Evolutionary conservation across 1,140 invertebrate genomes (phyloP).

Genomic region (Lethrus apterus): DNA sequence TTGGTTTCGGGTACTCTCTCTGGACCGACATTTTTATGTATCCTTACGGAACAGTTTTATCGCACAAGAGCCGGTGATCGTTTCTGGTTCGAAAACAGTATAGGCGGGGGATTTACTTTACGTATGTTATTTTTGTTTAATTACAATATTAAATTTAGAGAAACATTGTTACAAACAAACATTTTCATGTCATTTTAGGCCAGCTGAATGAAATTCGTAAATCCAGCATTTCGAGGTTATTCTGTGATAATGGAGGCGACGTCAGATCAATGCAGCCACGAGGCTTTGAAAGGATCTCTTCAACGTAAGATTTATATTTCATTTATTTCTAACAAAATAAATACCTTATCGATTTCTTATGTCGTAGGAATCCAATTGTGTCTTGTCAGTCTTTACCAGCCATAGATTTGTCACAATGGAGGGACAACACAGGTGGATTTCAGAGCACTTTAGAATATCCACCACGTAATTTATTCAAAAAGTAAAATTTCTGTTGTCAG

Average conservation of each 20-base stretch:
- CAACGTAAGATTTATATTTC: conserved; percentile 43
- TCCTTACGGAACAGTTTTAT: conserved; percentile 84
- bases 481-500: too few species aligned
- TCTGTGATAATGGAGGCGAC: conserved; percentile 82
- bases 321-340: not conserved
- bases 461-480: too few species aligned
- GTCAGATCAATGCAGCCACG: conserved; percentile 65
- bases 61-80: conserved; percentile 74
- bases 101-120: conserved; percentile 61
- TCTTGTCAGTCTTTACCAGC: conserved; percentile 57
- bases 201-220: conserved; percentile 69
- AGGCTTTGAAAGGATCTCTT: conserved; percentile 53
- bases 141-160: conserved; percentile 6
- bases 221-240: conserved; percentile 66
- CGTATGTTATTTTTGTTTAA: conserved; percentile 46
- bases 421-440: conserved; percentile 36
- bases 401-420: conserved; percentile 59
- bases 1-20: conserved; percentile 68
- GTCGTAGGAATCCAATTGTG: conserved; percentile 58
- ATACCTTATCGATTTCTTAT: conserved; percentile 7
- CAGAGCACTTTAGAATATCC: not conserved
- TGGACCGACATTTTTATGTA: conserved; percentile 88
- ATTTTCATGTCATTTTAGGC: conserved; percentile 17
- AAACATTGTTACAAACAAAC: conserved; percentile 8
- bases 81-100: conserved; percentile 73